Percentiles rank a stretch among this genome's conserved stretches.
Conservation (phyloP, 2,888 invertebrate genomes). For the Phyto melanocephala region DNA sequence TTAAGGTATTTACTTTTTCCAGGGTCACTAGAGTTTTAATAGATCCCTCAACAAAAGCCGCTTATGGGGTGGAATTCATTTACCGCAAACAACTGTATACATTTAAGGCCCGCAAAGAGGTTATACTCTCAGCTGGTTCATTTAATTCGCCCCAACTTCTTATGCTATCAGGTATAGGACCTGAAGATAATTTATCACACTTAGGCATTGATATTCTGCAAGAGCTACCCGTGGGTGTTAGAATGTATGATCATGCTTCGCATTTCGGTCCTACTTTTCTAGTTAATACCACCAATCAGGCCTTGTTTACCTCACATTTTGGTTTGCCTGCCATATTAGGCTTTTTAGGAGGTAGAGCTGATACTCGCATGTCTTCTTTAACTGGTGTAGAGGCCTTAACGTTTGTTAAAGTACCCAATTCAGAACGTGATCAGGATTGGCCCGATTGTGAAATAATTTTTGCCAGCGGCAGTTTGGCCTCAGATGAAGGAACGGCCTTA, state of each 20-base stretch:
- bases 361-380: conserved; percentile 81
- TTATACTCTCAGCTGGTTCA: conserved; percentile 90
- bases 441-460: conserved; percentile 85
- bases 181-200: conserved; percentile 79
- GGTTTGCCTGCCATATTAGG: conserved; percentile 75
- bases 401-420: conserved; percentile 81
- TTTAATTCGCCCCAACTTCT: conserved; percentile 92
- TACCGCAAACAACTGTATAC: conserved; percentile 79
- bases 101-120: conserved; percentile 84
- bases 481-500: conserved; percentile 81
- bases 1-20: conserved; percentile 83
- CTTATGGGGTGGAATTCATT: conserved; percentile 84
- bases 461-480: conserved; percentile 81
- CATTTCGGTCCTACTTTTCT: conserved; percentile 76
- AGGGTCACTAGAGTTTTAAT: conserved; percentile 84
- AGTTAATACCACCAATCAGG: conserved; percentile 74
- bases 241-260: conserved; percentile 80
- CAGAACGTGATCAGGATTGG: conserved; percentile 74
- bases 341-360: conserved; percentile 80
- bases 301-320: conserved; percentile 52
- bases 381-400: conserved; percentile 82
- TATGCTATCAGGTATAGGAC: conserved; percentile 88
- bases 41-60: conserved; percentile 81
- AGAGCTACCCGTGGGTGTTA: conserved; percentile 84
- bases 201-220: conserved; percentile 81